These are phyloP conservation scores for Branchipolynoe longqiensis DNA, from an alignment of 2,888 invertebrate species.

Conservation along the genomic window DNA sequence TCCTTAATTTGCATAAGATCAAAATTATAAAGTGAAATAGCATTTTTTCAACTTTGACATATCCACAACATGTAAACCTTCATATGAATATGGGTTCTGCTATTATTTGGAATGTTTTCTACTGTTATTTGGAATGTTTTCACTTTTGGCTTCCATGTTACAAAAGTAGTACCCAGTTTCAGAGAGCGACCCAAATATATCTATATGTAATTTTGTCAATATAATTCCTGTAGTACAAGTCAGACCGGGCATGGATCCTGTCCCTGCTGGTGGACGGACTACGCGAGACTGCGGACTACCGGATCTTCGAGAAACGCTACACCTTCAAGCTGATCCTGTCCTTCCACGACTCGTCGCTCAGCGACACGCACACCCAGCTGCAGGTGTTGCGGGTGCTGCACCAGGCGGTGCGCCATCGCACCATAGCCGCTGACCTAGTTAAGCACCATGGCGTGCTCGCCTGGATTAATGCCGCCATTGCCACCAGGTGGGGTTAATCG, in stretches of 20 bases:
- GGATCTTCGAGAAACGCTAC: conserved; percentile 88
- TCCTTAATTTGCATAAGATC: too few species aligned
- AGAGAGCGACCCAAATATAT: too few species aligned
- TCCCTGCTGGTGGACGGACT: conserved; percentile 89
- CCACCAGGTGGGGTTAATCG: conserved; percentile 29
- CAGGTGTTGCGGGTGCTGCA: conserved; percentile 86
- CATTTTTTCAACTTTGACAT: too few species aligned
- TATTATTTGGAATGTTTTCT: too few species aligned
- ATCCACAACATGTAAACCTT: too few species aligned
- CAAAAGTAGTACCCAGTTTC: too few species aligned
- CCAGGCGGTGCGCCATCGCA: conserved; percentile 86
- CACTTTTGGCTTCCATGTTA: too few species aligned
- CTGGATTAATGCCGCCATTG: conserved; percentile 85
- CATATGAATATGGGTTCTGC: too few species aligned
- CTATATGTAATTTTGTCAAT: too few species aligned
- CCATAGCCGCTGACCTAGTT: conserved; percentile 86
- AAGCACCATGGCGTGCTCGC: conserved; percentile 87
- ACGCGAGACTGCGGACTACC: conserved; percentile 88
- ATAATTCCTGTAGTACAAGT: conserved; percentile 83
- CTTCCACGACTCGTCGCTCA: conserved; percentile 73
- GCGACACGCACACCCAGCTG: conserved; percentile 71
- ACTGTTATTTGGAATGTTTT: too few species aligned
- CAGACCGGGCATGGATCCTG: conserved; percentile 90
- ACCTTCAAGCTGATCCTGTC: conserved; percentile 90
- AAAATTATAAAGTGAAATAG: too few species aligned